Conservation (phyloP, 1,140 invertebrate species). For the Coptotermes formosanus region DNA sequence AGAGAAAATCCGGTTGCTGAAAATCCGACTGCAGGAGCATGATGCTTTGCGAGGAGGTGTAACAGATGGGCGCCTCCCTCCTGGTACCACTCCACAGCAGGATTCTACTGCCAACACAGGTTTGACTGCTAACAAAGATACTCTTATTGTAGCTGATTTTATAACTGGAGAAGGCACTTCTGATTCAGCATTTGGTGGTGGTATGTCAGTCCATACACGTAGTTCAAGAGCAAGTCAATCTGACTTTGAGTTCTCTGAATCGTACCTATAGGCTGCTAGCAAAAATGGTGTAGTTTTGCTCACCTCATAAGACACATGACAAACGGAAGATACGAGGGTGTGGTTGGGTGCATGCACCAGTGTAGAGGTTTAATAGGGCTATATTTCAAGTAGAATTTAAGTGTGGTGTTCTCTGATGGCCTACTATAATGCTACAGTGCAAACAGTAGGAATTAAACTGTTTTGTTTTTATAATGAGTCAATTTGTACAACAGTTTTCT, state of each 20-base stretch:
- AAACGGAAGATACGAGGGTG: not conserved
- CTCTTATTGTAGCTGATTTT: conserved; percentile 65
- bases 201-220: conserved; percentile 69
- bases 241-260: conserved; percentile 84
- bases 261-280: conserved; percentile 67
- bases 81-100: not conserved
- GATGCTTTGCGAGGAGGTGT: conserved; percentile 54
- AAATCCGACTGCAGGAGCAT: conserved; percentile 73
- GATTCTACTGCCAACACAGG: conserved; percentile 25
- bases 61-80: conserved; percentile 37
- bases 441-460: not conserved
- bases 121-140: conserved; percentile 46
- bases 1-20: conserved; percentile 77
- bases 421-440: not conserved
- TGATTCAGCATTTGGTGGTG: conserved; percentile 69
- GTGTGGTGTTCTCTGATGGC: not conserved
- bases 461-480: not conserved
- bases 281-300: not conserved
- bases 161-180: conserved; percentile 75
- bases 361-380: too few relatives aligned
- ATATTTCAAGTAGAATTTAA: not conserved
- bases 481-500: not conserved
- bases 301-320: not conserved
- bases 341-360: not conserved
- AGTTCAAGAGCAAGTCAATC: conserved; percentile 76